These are phyloP conservation scores for Aurelia sp. DNA, from an alignment of 30 jellyfish, hydroid and myxozoan species.

Conservation along the genomic window DNA sequence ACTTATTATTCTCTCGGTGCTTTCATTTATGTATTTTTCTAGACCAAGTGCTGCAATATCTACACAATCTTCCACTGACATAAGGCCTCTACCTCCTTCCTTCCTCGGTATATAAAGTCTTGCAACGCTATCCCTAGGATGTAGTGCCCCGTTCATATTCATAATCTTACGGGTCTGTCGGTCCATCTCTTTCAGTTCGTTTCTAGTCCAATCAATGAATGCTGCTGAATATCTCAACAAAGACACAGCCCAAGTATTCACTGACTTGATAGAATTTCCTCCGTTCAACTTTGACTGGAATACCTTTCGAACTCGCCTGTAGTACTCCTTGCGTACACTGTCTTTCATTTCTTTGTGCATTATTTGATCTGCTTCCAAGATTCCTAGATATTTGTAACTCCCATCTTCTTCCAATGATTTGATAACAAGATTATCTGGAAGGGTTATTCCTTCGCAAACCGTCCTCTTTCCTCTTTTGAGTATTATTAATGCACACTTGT, in stretches of 20 bases:
- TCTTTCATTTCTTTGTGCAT: slow-evolving; percentile 19
- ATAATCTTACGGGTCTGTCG: slow-evolving; percentile 10
- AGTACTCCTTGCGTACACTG: slow-evolving; percentile 18
- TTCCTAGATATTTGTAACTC: too few species aligned
- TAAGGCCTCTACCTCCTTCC: too few species aligned
- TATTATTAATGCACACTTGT: not conserved
- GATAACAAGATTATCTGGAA: slow-evolving; percentile 16
- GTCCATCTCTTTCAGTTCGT: slow-evolving; percentile 28
- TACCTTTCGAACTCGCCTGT: slow-evolving; percentile 4
- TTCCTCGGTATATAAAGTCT: too few species aligned
- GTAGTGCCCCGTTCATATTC: not conserved
- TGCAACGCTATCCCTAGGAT: too few species aligned
- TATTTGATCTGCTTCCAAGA: slow-evolving; percentile 6
- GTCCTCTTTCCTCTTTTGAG: slow-evolving; percentile 22
- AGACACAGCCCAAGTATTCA: slow-evolving; percentile 20
- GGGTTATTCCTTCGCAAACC: not conserved
- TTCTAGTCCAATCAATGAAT: slow-evolving; percentile 7
- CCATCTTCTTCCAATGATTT: not conserved
- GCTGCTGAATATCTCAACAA: slow-evolving; percentile 31
- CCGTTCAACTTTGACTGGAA: slow-evolving; percentile 6
- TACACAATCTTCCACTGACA: too few species aligned
- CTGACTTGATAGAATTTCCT: slow-evolving; percentile 16
- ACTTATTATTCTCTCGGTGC: slow-evolving; percentile 6
- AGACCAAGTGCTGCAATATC: too few species aligned
- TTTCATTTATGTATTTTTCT: not conserved